These are phyloP conservation scores for Anguilla marmorata DNA, from an alignment of 2,797 vertebrate genomes.

Conservation along the genomic window DNA sequence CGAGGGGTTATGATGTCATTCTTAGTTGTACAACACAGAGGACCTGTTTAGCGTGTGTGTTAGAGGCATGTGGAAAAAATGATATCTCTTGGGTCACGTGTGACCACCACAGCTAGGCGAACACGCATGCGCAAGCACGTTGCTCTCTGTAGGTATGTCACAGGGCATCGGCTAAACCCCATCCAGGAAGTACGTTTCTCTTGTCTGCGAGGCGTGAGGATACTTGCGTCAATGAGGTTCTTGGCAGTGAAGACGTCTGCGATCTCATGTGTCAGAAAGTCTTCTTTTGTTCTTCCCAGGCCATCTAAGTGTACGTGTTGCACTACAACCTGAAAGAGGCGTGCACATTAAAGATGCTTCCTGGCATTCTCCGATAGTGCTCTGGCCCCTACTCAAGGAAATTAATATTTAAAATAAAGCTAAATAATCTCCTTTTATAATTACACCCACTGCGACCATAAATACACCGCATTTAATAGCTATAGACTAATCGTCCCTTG, in stretches of 20 bases:
- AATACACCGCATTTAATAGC: too few species aligned
- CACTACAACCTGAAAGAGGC: conserved; percentile 81
- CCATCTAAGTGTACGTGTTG: conserved; percentile 92
- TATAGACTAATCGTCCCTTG: too few species aligned
- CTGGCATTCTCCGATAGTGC: too few species aligned
- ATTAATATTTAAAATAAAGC: too few species aligned
- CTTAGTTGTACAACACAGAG: neutral
- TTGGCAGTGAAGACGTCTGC: conserved; percentile 88
- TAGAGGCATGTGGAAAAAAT: neutral
- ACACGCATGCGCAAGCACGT: neutral
- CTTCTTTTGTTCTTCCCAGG: conserved; percentile 91
- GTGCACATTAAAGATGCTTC: neutral
- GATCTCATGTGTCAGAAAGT: conserved; percentile 91
- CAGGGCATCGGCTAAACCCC: neutral
- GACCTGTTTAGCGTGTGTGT: neutral
- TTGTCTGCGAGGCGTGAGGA: neutral
- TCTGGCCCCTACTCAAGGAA: too few species aligned
- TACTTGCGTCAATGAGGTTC: conserved; percentile 91
- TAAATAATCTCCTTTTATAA: too few species aligned
- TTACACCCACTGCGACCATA: too few species aligned
- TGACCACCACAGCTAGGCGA: neutral
- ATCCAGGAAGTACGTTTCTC: neutral
- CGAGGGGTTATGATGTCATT: neutral
- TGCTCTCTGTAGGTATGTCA: neutral
- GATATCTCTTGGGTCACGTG: too few species aligned